Evolutionary conservation across 2,888 invertebrate species (phyloP).

Genomic region (Acrobasis suavella): DNA sequence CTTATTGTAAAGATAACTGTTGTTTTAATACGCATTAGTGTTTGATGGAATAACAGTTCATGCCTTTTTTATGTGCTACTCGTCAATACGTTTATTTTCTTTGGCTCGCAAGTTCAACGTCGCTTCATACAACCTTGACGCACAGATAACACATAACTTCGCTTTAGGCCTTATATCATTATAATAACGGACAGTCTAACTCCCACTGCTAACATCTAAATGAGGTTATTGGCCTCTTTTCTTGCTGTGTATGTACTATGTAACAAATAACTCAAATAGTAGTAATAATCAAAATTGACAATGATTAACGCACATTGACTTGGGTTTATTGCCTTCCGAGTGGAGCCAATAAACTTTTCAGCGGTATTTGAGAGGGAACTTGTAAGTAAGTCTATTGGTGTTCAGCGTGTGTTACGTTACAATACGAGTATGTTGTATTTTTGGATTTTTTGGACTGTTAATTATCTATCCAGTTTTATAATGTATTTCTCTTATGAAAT

Average conservation of each 20-base stretch:
- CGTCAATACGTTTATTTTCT: conserved; percentile 7
- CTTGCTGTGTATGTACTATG: background rate
- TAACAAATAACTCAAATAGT: conserved; percentile 1
- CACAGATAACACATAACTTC: no score
- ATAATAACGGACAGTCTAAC: conserved; percentile 7
- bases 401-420: background rate
- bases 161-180: conserved; percentile 12
- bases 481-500: no score
- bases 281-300: conserved; percentile 9
- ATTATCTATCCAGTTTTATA: no score
- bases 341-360: conserved; percentile 7
- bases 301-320: conserved; percentile 10
- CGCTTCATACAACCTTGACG: conserved; percentile 3
- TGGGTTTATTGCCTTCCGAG: conserved; percentile 3
- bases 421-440: no score
- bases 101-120: conserved; percentile 11
- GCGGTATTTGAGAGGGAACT: background rate
- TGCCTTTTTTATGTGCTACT: conserved; percentile 3
- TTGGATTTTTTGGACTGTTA: no score
- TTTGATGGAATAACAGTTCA: conserved; percentile 14
- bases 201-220: conserved; percentile 7
- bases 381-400: background rate
- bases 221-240: conserved; percentile 16
- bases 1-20: conserved; percentile 14
- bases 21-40: conserved; percentile 5